Conservation (phyloP, 2,797 vertebrate species). For the Limosa lapponica region DNA sequence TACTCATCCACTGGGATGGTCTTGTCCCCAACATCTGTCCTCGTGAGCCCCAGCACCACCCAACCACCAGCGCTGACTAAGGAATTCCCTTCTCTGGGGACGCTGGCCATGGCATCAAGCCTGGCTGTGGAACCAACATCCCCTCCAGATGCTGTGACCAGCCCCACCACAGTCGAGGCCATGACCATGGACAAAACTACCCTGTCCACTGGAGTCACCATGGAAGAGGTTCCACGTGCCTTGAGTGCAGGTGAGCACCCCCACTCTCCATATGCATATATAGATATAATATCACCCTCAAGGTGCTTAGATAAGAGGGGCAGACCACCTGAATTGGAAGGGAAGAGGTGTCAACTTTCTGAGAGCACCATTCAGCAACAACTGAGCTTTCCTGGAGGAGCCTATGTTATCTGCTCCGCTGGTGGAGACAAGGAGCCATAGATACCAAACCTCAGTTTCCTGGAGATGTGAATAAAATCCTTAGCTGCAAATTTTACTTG, state of each 20-base stretch:
- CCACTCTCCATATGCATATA: rapidly evolving
- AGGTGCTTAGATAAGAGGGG: not conserved
- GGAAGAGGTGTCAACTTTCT: not conserved
- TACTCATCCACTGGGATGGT: rapidly evolving
- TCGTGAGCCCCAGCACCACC: rapidly evolving
- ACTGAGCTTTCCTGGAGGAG: not conserved
- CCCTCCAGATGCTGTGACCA: not conserved
- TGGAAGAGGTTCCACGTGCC: slow-evolving; percentile 5
- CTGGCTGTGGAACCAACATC: not conserved
- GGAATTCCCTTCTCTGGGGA: not conserved
- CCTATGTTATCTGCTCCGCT: not conserved
- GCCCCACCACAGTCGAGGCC: not conserved
- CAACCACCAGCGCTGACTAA: not conserved
- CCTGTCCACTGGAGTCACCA: not conserved
- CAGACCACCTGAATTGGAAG: rapidly evolving
- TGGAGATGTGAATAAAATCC: not conserved
- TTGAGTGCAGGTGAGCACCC: slow-evolving; percentile 20
- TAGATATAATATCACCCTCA: rapidly evolving
- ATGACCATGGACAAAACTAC: not conserved
- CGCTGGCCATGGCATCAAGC: not conserved
- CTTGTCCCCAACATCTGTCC: not conserved
- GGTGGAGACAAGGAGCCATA: rapidly evolving
- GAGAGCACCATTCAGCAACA: not conserved
- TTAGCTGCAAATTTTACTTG: not conserved
- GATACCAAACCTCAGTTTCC: not conserved